Percentiles rank a stretch among this genome's conserved stretches.
Conservation (phyloP, 2,888 invertebrate species). For the Brachynemurus nebulosus region DNA sequence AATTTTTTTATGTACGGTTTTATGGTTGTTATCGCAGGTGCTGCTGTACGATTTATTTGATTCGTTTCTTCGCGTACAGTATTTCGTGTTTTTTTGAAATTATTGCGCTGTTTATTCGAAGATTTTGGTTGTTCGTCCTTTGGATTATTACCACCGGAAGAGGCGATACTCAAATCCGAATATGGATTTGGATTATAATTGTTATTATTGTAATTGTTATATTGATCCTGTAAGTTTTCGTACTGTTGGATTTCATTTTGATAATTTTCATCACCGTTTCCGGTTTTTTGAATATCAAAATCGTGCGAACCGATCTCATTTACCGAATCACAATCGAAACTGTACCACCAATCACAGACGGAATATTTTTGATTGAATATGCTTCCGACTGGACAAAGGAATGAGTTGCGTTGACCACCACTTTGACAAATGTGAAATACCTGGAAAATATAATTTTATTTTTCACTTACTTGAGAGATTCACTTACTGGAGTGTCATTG, state of each 20-base stretch:
- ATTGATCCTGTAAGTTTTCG: background rate
- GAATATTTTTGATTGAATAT: slow-evolving; percentile 39
- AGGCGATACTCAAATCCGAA: slow-evolving; percentile 18
- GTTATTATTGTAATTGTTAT: no score
- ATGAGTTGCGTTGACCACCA: slow-evolving; percentile 33
- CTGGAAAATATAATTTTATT: slow-evolving; percentile 22
- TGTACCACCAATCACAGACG: slow-evolving; percentile 43
- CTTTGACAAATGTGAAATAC: slow-evolving; percentile 37
- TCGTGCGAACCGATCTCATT: no score
- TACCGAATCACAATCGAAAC: slow-evolving; percentile 35
- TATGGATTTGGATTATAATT: no score
- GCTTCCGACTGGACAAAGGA: slow-evolving; percentile 40
- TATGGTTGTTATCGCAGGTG: no score
- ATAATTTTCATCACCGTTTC: slow-evolving; percentile 4
- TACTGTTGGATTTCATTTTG: background rate
- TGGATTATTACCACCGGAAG: slow-evolving; percentile 17
- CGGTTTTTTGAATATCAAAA: slow-evolving; percentile 20
- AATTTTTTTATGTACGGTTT: no score
- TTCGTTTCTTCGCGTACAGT: no score
- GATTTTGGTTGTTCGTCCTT: background rate
- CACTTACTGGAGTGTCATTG: no score
- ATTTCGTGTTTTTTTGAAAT: no score
- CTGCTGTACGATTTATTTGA: no score
- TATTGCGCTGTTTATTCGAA: no score
- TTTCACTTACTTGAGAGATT: no score